These are phyloP conservation scores for Atlantisia rogersi DNA, from an alignment of 2,113 vertebrate species.

Conservation along the genomic window DNA sequence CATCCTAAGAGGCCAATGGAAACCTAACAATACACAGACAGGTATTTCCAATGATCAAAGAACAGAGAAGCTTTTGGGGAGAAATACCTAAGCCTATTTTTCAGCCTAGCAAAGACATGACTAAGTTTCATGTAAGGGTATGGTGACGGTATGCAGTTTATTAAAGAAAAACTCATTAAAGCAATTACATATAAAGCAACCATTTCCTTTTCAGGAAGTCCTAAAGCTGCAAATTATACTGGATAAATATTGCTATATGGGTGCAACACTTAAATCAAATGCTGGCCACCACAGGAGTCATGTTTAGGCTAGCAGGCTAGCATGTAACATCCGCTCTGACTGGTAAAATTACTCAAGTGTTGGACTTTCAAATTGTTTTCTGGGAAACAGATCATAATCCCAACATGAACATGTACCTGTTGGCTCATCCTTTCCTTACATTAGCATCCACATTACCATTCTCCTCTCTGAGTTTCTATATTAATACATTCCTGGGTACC, in stretches of 20 bases:
- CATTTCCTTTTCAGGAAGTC: background rate
- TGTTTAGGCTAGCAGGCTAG: background rate
- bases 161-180: background rate
- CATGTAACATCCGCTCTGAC: background rate
- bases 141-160: background rate
- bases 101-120: background rate
- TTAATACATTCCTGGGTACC: background rate
- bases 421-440: background rate
- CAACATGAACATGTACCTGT: fast-evolving
- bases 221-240: background rate
- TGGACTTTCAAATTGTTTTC: background rate
- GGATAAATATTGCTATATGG: background rate
- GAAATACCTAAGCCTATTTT: background rate
- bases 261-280: background rate
- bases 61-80: background rate
- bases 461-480: background rate
- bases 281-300: background rate
- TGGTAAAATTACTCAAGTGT: background rate
- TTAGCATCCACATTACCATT: background rate
- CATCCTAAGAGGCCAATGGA: background rate
- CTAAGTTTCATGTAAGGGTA: background rate
- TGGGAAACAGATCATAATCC: background rate
- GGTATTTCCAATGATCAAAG: background rate
- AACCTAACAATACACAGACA: background rate
- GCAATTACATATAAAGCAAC: background rate